These are phyloP conservation scores for Hofmannophila pseudospretella DNA, from an alignment of 2,888 invertebrate genomes.

Conservation along the genomic window DNA sequence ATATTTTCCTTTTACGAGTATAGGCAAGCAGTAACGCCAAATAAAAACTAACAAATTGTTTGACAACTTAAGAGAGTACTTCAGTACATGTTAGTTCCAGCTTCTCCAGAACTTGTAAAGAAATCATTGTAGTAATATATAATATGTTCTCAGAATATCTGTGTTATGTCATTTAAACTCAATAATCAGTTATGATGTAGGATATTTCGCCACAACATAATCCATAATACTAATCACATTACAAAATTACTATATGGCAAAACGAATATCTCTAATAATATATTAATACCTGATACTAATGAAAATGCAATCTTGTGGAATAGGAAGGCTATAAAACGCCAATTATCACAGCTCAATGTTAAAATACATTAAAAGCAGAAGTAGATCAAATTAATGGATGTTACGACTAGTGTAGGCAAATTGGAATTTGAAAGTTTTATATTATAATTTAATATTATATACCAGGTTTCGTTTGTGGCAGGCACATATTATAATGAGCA, in stretches of 20 bases:
- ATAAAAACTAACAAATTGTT: too few species aligned
- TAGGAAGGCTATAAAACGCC: conserved; percentile 13
- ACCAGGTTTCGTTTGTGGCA: conserved; percentile 82
- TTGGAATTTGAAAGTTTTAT: neutral
- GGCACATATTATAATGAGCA: conserved; percentile 97
- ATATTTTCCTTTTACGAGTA: too few species aligned
- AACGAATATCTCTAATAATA: neutral
- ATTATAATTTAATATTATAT: conserved; percentile 18
- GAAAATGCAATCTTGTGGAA: conserved; percentile 17
- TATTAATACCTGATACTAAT: neutral
- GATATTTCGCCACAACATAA: too few species aligned
- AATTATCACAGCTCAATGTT: conserved; percentile 19
- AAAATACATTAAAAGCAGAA: neutral
- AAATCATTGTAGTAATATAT: too few species aligned
- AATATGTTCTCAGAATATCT: too few species aligned
- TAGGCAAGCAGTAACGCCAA: too few species aligned
- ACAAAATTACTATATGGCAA: neutral
- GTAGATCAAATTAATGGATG: neutral
- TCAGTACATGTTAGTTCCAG: too few species aligned
- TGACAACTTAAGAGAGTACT: too few species aligned
- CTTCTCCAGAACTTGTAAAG: too few species aligned
- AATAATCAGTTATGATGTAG: too few species aligned
- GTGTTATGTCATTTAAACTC: too few species aligned
- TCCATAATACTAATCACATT: too few species aligned
- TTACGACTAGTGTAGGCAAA: neutral